Evolutionary conservation across 2,888 invertebrate species (phyloP).

Genomic region (Hyalella azteca): DNA sequence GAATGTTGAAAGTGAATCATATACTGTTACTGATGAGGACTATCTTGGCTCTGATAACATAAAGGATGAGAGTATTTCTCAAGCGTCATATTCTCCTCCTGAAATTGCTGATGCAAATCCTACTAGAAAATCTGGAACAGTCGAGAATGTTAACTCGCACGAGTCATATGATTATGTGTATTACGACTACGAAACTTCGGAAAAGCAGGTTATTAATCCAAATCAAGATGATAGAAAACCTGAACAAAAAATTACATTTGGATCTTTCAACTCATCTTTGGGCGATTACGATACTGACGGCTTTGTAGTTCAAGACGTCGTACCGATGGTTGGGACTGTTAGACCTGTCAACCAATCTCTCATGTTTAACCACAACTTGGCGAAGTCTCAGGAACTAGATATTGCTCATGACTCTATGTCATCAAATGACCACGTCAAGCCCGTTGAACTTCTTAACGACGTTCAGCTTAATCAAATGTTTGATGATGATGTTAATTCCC

Average conservation of each 20-base stretch:
- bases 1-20: no score
- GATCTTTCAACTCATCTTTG: neutral
- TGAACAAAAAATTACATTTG: neutral
- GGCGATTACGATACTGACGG: constrained; percentile 16
- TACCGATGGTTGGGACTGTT: constrained; percentile 1
- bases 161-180: constrained; percentile 26
- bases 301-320: neutral
- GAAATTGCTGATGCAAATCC: neutral
- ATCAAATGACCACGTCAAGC: neutral
- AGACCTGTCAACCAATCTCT: constrained; percentile 6
- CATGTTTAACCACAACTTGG: constrained; percentile 27
- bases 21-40: neutral
- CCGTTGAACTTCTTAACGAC: constrained; percentile 22
- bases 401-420: neutral
- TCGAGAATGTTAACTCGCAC: neutral
- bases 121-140: neutral
- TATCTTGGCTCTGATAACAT: neutral
- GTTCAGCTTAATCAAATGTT: constrained; percentile 23
- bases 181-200: neutral
- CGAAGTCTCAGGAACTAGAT: constrained; percentile 23
- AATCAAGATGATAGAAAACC: neutral
- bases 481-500: constrained; percentile 17
- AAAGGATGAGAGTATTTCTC: neutral
- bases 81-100: neutral
- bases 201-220: neutral